These are phyloP conservation scores for Drosophila algonquin DNA, from an alignment of 2,888 invertebrate species.

Conservation along the genomic window DNA sequence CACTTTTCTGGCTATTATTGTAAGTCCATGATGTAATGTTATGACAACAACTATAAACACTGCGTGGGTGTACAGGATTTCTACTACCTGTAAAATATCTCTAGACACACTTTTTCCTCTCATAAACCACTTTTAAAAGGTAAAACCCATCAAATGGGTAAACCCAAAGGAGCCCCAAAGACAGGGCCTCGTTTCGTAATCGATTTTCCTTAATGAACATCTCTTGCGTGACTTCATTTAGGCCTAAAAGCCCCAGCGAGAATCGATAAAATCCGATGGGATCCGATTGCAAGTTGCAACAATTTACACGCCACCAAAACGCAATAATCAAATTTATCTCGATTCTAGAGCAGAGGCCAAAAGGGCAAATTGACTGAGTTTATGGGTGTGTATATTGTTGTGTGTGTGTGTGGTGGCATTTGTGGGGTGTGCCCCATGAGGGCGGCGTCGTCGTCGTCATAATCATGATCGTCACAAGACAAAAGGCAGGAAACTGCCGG, in stretches of 20 bases:
- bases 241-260: constrained; percentile 3
- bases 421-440: constrained; percentile 29
- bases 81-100: not conserved
- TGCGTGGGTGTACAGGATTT: no score
- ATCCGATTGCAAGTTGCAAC: constrained; percentile 43
- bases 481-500: constrained; percentile 70
- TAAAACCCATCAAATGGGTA: constrained; percentile 16
- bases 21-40: no score
- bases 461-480: constrained; percentile 42
- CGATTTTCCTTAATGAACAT: constrained; percentile 56
- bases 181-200: constrained; percentile 41
- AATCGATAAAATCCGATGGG: constrained; percentile 45
- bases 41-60: no score
- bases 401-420: constrained; percentile 18
- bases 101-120: not conserved
- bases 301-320: constrained; percentile 64
- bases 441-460: constrained; percentile 26
- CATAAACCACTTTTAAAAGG: constrained; percentile 16
- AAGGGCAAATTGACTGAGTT: constrained; percentile 45
- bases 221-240: constrained; percentile 21
- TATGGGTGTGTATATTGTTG: constrained; percentile 23
- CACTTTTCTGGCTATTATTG: no score
- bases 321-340: constrained; percentile 48
- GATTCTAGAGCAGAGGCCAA: constrained; percentile 55
- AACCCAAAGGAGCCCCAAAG: constrained; percentile 1